Conservation (phyloP, 1,140 invertebrate genomes). For the Caenorhabditis inopinata region DNA sequence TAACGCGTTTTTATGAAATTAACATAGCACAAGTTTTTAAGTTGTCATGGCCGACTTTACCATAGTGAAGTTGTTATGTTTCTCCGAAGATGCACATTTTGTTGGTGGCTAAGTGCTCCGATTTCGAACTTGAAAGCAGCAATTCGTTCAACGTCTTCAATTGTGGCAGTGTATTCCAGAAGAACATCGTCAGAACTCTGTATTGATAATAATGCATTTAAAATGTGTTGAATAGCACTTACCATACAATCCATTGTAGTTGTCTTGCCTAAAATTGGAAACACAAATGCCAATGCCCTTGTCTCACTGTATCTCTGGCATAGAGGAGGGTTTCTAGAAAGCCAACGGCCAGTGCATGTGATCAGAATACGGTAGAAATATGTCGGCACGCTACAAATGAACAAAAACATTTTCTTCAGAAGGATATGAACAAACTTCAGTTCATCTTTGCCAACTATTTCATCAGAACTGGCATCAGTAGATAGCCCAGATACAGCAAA, state of each 20-base stretch:
- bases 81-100: not conserved
- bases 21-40: not conserved
- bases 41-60: too few species aligned
- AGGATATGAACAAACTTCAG: not conserved
- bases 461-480: not conserved
- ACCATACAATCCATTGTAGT: constrained; percentile 18
- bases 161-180: not conserved
- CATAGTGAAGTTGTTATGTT: not conserved
- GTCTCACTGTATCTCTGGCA: not conserved
- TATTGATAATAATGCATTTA: not conserved
- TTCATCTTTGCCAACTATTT: not conserved
- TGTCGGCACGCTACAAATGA: not conserved
- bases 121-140: not conserved
- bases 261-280: not conserved
- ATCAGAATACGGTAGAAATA: constrained; percentile 13
- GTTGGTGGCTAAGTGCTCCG: constrained; percentile 1
- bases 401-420: not conserved
- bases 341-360: not conserved
- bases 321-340: not conserved
- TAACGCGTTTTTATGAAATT: not conserved
- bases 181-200: not conserved
- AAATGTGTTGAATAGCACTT: too few species aligned
- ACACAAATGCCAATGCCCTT: not conserved
- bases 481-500: not conserved
- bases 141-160: not conserved